Evolutionary conservation across 2,797 vertebrate species (phyloP).

Genomic region (Arrhamphus sclerolepis): DNA sequence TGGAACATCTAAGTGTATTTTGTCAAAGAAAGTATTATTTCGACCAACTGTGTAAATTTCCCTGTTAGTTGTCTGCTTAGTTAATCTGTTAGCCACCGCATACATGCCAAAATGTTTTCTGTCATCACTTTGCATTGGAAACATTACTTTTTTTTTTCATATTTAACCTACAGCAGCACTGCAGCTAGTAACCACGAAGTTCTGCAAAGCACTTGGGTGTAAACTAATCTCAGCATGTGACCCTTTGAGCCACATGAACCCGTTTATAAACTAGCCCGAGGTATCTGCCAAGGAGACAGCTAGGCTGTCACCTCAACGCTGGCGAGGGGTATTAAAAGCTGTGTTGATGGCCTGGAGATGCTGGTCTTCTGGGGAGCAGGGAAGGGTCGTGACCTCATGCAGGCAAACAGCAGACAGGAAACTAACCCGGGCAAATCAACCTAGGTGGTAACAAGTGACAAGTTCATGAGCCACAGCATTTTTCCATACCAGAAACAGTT

Average conservation of each 20-base stretch:
- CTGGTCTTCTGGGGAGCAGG: slow-evolving; percentile 46
- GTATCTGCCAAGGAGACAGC: slow-evolving; percentile 78
- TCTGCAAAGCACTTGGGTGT: slow-evolving; percentile 53
- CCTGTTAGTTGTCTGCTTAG: too few species aligned
- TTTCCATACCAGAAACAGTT: neutral
- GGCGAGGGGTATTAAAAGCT: slow-evolving; percentile 79
- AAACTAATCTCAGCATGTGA: slow-evolving; percentile 69
- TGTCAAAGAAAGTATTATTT: too few species aligned
- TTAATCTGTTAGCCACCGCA: too few species aligned
- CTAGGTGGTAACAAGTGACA: slow-evolving; percentile 21
- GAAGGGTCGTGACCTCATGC: slow-evolving; percentile 62
- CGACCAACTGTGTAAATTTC: too few species aligned
- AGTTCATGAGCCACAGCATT: slow-evolving; percentile 28
- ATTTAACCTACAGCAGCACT: slow-evolving; percentile 39
- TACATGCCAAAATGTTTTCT: slow-evolving; percentile 32
- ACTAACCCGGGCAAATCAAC: slow-evolving; percentile 33
- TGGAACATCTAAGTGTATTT: too few species aligned
- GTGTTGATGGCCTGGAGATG: slow-evolving; percentile 72
- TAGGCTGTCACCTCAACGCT: slow-evolving; percentile 75
- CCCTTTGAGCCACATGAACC: slow-evolving; percentile 58
- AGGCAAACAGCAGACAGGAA: slow-evolving; percentile 45
- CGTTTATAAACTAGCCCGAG: slow-evolving; percentile 71
- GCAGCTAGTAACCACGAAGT: slow-evolving; percentile 25
- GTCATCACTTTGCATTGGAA: slow-evolving; percentile 41
- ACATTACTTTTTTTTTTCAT: slow-evolving; percentile 41